phyloP scores from a whole-genome alignment of 2,113 vertebrate genomes.

The Otis tarda region DNA sequence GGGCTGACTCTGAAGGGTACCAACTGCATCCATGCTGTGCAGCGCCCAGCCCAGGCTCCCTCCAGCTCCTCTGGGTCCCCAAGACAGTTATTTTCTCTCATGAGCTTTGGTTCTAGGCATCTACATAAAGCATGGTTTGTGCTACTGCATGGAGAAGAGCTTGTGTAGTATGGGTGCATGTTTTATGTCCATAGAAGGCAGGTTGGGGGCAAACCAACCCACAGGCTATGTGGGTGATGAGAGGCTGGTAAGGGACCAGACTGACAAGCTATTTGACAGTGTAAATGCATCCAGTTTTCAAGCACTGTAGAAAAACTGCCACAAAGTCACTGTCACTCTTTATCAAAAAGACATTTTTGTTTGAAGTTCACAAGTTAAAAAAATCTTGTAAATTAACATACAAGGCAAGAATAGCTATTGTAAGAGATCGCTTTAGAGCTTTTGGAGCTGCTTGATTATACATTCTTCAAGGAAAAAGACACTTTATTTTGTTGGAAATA shows the following conservation, averaged over 20 bases:
- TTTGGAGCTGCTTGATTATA: not conserved
- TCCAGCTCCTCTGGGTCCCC: not conserved
- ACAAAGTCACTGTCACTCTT: not conserved
- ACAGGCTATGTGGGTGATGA: not conserved
- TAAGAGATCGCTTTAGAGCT: not conserved
- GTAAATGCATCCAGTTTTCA: not conserved
- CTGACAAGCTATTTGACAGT: not conserved
- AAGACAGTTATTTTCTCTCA: not conserved
- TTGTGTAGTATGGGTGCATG: not conserved
- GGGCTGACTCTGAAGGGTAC: not conserved
- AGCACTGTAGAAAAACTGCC: not conserved
- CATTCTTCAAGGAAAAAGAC: not conserved
- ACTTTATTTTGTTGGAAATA: not conserved
- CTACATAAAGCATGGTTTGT: not conserved
- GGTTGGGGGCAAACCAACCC: not conserved
- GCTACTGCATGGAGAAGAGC: not conserved
- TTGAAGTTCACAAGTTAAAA: not conserved
- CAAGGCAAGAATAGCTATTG: not conserved
- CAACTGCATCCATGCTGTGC: accelerated
- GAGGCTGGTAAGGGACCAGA: not conserved
- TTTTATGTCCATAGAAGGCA: not conserved
- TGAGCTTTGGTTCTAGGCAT: not conserved
- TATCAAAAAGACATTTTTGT: not conserved
- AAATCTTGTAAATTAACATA: not conserved
- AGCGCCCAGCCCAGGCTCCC: not conserved